phyloP scores from a whole-genome alignment of 2,888 invertebrate species.

The Eupithecia centaureata region DNA sequence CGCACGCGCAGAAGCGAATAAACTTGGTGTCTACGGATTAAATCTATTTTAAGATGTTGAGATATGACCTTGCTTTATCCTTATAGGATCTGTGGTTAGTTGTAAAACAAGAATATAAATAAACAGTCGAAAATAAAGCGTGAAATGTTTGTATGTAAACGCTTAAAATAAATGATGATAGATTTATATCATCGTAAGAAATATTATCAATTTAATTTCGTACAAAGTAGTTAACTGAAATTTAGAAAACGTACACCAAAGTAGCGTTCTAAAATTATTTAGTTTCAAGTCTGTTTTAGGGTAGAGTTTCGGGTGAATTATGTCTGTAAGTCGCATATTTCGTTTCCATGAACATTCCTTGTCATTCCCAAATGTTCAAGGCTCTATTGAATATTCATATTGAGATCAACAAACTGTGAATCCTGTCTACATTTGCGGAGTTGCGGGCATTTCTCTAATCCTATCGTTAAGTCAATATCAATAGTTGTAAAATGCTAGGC shows the following conservation, averaged over 20 bases:
- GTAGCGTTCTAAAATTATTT: neutral
- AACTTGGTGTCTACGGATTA: neutral
- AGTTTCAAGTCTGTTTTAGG: too few relatives aligned
- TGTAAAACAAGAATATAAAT: neutral
- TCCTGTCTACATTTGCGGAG: constrained; percentile 1
- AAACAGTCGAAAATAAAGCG: neutral
- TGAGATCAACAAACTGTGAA: neutral
- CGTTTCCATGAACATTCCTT: neutral
- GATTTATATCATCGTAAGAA: neutral
- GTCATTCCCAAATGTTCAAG: neutral
- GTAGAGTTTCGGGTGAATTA: too few relatives aligned
- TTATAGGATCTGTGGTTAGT: neutral
- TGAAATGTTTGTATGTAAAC: too few relatives aligned
- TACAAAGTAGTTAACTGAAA: too few relatives aligned
- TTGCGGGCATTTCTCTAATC: neutral
- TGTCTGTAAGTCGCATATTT: too few relatives aligned
- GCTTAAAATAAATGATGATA: too few relatives aligned
- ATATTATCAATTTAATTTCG: neutral
- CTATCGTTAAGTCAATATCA: neutral
- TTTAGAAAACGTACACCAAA: neutral
- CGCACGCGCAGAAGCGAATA: neutral
- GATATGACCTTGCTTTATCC: neutral
- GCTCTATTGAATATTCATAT: neutral
- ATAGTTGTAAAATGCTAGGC: neutral
- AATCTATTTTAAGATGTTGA: neutral